phyloP scores from a whole-genome alignment of 2,888 invertebrate species.

The Eupithecia tripunctaria region DNA sequence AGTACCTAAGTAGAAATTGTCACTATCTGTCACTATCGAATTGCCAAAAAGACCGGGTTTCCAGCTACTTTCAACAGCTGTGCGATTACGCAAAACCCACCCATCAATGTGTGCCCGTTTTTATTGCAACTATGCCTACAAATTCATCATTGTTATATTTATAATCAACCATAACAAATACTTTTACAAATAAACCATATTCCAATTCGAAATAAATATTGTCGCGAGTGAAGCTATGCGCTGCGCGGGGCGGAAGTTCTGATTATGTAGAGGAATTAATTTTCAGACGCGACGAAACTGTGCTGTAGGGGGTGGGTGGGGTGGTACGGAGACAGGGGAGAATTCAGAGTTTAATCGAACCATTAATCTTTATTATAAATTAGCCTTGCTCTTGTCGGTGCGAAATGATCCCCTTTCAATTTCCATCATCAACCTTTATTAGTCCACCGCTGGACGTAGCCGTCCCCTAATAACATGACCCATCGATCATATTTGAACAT shows the following conservation, averaged over 20 bases:
- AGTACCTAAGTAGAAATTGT: too few relatives aligned
- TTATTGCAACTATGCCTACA: too few relatives aligned
- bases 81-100: too few relatives aligned
- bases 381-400: too few relatives aligned
- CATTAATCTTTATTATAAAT: neutral
- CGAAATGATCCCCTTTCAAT: too few relatives aligned
- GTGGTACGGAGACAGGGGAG: conserved; percentile 44
- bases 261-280: conserved; percentile 85
- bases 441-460: too few relatives aligned
- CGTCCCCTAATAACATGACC: too few relatives aligned
- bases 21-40: too few relatives aligned
- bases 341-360: neutral
- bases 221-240: conserved; percentile 69
- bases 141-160: neutral
- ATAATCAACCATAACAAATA: conserved; percentile 2
- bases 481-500: too few relatives aligned
- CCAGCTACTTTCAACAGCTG: neutral
- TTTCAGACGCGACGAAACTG: conserved; percentile 82
- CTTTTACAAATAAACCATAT: conserved; percentile 11
- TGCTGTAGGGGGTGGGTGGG: conserved; percentile 58
- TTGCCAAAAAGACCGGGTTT: neutral
- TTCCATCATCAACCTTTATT: too few relatives aligned
- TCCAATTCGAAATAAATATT: conserved; percentile 38
- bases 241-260: conserved; percentile 73
- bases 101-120: too few relatives aligned